Conservation (phyloP, 1,140 invertebrate genomes). For the Leptinotarsa lineolata region DNA sequence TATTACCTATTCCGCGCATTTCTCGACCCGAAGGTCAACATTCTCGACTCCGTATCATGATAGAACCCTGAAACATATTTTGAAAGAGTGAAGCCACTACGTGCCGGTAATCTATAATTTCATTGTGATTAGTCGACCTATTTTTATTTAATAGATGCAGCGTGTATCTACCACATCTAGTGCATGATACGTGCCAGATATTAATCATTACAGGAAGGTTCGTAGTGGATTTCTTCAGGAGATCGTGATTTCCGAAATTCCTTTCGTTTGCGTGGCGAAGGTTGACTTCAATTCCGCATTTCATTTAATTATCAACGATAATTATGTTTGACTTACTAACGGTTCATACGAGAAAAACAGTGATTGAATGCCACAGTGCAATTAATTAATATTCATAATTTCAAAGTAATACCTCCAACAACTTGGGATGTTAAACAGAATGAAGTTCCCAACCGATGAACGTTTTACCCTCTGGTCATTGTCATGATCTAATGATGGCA, state of each 20-base stretch:
- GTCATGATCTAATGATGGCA: too few species aligned
- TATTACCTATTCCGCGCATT: constrained; percentile 8
- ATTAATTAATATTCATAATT: too few species aligned
- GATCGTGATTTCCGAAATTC: constrained; percentile 5
- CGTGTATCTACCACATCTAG: background rate
- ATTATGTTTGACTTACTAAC: too few species aligned
- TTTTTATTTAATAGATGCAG: constrained; percentile 4
- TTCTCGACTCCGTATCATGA: constrained; percentile 1
- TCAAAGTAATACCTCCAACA: too few species aligned
- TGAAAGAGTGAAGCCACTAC: background rate
- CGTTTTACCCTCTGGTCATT: too few species aligned
- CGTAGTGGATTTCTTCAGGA: background rate
- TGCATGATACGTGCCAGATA: constrained; percentile 2
- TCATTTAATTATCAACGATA: too few species aligned
- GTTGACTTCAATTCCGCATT: background rate
- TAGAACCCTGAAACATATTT: constrained; percentile 6
- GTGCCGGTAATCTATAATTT: constrained; percentile 5
- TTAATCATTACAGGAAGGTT: background rate
- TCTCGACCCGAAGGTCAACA: constrained; percentile 7
- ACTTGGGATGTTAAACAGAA: too few species aligned
- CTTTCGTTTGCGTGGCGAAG: constrained; percentile 4
- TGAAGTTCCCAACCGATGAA: too few species aligned
- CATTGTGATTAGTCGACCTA: constrained; percentile 1
- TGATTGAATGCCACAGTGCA: too few species aligned
- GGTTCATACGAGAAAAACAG: too few species aligned